Evolutionary conservation across 1,140 invertebrate species (phyloP).

Genomic region (Calycopis cecrops): DNA sequence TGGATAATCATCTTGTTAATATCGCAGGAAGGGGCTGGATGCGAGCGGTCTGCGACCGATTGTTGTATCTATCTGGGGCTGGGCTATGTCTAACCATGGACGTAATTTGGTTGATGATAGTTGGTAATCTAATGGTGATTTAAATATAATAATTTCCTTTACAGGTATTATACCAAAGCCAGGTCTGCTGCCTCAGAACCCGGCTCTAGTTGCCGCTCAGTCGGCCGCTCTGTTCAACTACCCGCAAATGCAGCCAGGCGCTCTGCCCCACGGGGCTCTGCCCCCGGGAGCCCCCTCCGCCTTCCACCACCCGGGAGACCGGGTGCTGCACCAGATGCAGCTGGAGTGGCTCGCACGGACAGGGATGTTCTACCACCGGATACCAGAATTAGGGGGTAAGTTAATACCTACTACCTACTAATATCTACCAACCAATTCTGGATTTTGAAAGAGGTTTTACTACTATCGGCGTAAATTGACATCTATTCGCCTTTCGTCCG

Average conservation of each 20-base stretch:
- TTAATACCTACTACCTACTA: slow-evolving; percentile 9
- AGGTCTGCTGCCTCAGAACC: slow-evolving; percentile 59
- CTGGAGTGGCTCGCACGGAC: slow-evolving; percentile 89
- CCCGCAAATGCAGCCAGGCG: slow-evolving; percentile 28
- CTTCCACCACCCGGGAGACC: slow-evolving; percentile 64
- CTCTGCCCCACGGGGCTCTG: slow-evolving; percentile 31
- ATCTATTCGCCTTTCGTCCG: too few relatives aligned
- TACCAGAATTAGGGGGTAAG: slow-evolving; percentile 81
- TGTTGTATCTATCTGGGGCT: too few relatives aligned
- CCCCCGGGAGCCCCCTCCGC: slow-evolving; percentile 44
- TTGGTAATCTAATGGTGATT: background rate
- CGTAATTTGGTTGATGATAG: too few relatives aligned
- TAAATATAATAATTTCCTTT: background rate
- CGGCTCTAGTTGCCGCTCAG: slow-evolving; percentile 55
- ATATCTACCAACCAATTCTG: too few relatives aligned
- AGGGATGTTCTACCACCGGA: slow-evolving; percentile 88
- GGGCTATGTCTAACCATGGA: too few relatives aligned
- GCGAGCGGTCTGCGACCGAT: too few relatives aligned
- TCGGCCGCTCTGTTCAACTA: slow-evolving; percentile 60
- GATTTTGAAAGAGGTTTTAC: too few relatives aligned
- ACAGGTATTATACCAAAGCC: slow-evolving; percentile 70
- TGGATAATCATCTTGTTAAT: too few relatives aligned
- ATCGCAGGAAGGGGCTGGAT: too few relatives aligned
- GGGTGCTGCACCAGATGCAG: slow-evolving; percentile 84
- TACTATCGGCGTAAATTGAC: background rate